These are phyloP conservation scores for Atta cephalotes DNA, from an alignment of 1,140 invertebrate species.

Conservation along the genomic window DNA sequence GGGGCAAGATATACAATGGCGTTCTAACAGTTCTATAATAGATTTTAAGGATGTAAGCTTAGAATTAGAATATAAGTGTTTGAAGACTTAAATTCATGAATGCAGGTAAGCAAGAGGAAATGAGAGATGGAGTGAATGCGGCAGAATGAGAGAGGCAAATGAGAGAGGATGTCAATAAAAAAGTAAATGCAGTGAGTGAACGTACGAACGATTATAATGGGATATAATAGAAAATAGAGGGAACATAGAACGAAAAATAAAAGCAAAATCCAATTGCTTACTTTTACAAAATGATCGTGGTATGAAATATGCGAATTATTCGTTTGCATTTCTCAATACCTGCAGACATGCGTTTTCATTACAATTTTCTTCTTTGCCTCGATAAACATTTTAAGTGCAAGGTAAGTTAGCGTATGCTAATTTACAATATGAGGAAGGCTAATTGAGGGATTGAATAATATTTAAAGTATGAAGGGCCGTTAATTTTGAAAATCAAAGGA, in stretches of 20 bases:
- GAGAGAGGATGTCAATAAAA: slow-evolving; percentile 10
- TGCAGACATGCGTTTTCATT: slow-evolving; percentile 21
- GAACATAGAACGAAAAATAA: slow-evolving; percentile 2
- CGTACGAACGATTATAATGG: not conserved
- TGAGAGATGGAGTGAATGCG: not conserved
- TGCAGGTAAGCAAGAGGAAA: not conserved
- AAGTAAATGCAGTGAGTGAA: not conserved
- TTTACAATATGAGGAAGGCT: not conserved
- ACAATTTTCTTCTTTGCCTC: slow-evolving; percentile 42
- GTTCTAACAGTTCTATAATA: slow-evolving; percentile 30
- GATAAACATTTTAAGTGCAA: slow-evolving; percentile 43
- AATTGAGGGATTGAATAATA: slow-evolving; percentile 29
- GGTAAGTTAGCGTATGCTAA: slow-evolving; percentile 2
- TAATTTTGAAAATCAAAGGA: slow-evolving; percentile 53
- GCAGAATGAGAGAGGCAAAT: not conserved
- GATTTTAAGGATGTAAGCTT: slow-evolving; percentile 40
- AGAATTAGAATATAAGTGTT: slow-evolving; percentile 38
- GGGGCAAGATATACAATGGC: slow-evolving; percentile 17
- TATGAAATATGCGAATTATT: slow-evolving; percentile 27
- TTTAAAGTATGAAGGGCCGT: slow-evolving; percentile 10
- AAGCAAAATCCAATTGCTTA: slow-evolving; percentile 23
- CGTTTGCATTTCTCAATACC: slow-evolving; percentile 27
- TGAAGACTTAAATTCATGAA: slow-evolving; percentile 48
- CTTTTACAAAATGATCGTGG: slow-evolving; percentile 23
- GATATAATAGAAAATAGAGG: not conserved